Conservation (phyloP, 2,113 vertebrate genomes). For the Oryzias javanicus region DNA sequence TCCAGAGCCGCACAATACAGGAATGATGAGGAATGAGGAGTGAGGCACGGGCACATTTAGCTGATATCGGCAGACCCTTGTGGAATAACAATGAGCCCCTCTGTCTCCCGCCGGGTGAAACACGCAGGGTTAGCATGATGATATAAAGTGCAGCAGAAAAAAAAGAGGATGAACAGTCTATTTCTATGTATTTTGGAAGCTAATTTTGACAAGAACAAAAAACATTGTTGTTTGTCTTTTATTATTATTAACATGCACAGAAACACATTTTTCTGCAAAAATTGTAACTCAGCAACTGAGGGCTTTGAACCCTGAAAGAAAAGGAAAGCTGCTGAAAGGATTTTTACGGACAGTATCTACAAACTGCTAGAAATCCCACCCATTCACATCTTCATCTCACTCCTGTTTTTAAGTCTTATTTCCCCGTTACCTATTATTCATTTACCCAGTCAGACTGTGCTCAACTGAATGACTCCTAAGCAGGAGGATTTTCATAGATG, state of each 20-base stretch:
- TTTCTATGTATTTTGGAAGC: conserved; percentile 29
- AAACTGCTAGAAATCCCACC: conserved; percentile 54
- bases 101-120: conserved; percentile 62
- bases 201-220: conserved; percentile 37
- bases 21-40: conserved; percentile 66
- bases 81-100: conserved; percentile 75
- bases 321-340: conserved; percentile 39
- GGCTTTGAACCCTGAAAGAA: conserved; percentile 42
- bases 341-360: conserved; percentile 69
- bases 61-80: conserved; percentile 66
- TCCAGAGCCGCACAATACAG: conserved; percentile 62
- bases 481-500: too few species aligned
- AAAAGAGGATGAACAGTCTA: conserved; percentile 16
- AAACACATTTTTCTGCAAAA: conserved; percentile 39
- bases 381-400: conserved; percentile 30
- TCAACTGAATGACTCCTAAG: neutral
- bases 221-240: conserved; percentile 26
- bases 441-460: neutral
- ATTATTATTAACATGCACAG: conserved; percentile 44
- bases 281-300: conserved; percentile 42
- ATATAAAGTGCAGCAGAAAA: conserved; percentile 41
- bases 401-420: conserved; percentile 1
- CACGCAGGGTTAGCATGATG: conserved; percentile 63
- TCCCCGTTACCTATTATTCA: neutral
- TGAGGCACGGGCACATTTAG: conserved; percentile 65